Conservation (phyloP, 2,888 invertebrate genomes). For the Caenorhabditis sinica region DNA sequence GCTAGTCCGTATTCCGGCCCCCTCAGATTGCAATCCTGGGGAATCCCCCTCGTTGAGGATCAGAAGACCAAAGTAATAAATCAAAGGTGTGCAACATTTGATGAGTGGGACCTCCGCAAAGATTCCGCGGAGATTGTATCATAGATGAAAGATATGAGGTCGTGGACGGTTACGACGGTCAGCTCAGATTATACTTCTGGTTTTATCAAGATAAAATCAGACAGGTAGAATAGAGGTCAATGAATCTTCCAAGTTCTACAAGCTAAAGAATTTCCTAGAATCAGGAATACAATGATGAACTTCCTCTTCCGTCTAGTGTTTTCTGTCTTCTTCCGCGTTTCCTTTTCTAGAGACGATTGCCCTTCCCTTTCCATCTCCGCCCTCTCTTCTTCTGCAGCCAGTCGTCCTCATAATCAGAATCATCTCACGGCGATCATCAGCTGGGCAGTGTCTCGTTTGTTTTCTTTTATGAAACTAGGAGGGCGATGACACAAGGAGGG, state of each 20-base stretch:
- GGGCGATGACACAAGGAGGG: constrained; percentile 22
- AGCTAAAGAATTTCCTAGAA: constrained; percentile 15
- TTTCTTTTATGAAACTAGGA: constrained; percentile 39
- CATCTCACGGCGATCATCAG: constrained; percentile 61
- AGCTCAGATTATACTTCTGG: constrained; percentile 12
- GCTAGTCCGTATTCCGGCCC: too few species aligned
- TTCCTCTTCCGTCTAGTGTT: constrained; percentile 13
- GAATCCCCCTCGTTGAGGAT: constrained; percentile 7
- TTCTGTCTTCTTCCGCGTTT: constrained; percentile 43
- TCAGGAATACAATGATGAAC: constrained; percentile 17
- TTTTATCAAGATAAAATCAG: background rate
- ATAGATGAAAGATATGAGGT: constrained; percentile 44
- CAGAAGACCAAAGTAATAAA: constrained; percentile 56
- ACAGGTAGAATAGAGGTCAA: constrained; percentile 19
- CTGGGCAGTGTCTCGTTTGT: constrained; percentile 44
- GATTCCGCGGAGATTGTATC: constrained; percentile 45
- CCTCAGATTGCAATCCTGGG: too few species aligned
- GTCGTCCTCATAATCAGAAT: constrained; percentile 21
- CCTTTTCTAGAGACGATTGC: too few species aligned
- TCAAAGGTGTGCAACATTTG: constrained; percentile 25
- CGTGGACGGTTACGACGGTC: constrained; percentile 4
- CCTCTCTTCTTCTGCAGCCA: constrained; percentile 10
- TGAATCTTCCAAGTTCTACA: background rate
- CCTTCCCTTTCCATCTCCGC: constrained; percentile 5
- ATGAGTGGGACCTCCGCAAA: constrained; percentile 34